Evolutionary conservation across 2,888 invertebrate genomes (phyloP).

Genomic region (Athalia rosae): DNA sequence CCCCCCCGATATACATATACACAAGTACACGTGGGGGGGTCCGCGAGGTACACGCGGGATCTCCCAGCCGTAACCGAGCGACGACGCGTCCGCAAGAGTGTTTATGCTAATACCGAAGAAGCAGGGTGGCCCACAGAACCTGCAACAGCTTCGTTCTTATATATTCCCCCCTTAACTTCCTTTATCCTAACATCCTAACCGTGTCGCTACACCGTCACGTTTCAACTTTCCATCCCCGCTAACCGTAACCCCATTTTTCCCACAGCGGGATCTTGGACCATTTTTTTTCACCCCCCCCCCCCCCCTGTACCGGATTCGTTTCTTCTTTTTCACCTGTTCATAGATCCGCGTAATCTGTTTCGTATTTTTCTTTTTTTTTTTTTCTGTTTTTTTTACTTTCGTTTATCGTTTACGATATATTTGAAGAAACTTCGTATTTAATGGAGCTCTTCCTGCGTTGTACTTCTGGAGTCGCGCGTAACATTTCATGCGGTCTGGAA

Average conservation of each 20-base stretch:
- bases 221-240: no score
- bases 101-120: constrained; percentile 64
- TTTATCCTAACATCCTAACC: not conserved
- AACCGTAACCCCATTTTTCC: no score
- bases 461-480: not conserved
- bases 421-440: not conserved
- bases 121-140: constrained; percentile 60
- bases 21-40: constrained; percentile 28
- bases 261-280: no score
- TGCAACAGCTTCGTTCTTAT: constrained; percentile 13
- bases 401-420: not conserved
- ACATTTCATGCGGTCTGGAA: constrained; percentile 23
- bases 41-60: no score
- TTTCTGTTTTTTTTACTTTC: not conserved
- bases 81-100: constrained; percentile 54
- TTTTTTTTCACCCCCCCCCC: no score
- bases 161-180: not conserved
- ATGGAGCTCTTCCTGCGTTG: not conserved
- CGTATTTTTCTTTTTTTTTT: not conserved
- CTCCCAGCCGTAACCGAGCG: constrained; percentile 57
- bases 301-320: no score
- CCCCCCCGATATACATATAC: constrained; percentile 39
- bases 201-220: not conserved
- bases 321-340: not conserved
- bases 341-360: not conserved